Conservation (phyloP, 2,113 vertebrate genomes). For the Microtus montanus region DNA sequence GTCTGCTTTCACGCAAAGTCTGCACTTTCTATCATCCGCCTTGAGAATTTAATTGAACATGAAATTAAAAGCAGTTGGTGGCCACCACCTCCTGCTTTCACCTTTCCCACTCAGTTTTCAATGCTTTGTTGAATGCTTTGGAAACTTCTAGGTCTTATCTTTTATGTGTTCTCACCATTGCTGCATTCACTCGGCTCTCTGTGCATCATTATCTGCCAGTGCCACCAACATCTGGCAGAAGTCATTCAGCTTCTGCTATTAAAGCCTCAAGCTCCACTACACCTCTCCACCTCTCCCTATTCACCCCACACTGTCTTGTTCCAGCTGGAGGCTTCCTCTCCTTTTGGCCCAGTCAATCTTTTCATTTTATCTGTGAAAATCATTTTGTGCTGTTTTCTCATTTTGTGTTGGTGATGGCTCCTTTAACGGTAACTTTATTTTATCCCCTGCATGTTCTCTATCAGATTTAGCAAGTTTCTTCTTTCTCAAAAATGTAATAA, state of each 20-base stretch:
- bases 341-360: background rate
- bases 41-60: background rate
- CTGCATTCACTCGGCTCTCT: background rate
- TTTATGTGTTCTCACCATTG: background rate
- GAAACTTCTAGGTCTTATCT: background rate
- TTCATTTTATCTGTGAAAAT: background rate
- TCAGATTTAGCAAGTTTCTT: slow-evolving; percentile 36
- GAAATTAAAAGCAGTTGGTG: background rate
- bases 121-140: background rate
- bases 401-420: background rate
- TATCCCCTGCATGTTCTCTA: background rate
- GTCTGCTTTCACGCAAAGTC: background rate
- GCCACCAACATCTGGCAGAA: background rate
- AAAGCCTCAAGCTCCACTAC: background rate
- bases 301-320: background rate
- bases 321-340: background rate
- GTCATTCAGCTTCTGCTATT: background rate
- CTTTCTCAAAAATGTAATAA: background rate
- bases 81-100: background rate
- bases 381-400: background rate
- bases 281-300: background rate
- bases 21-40: background rate
- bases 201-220: background rate
- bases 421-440: background rate
- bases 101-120: background rate